These are phyloP conservation scores for Nomada lathburiana DNA, from an alignment of 2,888 invertebrate species.

Conservation along the genomic window DNA sequence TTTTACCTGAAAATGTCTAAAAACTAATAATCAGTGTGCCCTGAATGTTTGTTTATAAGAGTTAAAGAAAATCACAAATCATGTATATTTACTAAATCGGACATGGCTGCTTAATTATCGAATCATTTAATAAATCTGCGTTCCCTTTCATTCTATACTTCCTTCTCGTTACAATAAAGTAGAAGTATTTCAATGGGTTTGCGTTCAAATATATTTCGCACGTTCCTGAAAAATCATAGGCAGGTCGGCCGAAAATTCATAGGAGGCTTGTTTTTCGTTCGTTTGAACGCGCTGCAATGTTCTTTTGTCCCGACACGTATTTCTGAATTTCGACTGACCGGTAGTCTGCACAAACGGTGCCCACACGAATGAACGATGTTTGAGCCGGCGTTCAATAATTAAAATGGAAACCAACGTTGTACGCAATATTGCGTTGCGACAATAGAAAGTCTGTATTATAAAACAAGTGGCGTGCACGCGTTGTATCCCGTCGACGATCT, in stretches of 20 bases:
- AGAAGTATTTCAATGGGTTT: neutral
- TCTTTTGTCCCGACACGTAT: constrained; percentile 10
- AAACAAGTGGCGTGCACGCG: constrained; percentile 11
- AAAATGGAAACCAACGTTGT: constrained; percentile 26
- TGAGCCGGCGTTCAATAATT: constrained; percentile 28
- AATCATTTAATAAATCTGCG: neutral
- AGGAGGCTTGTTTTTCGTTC: constrained; percentile 9
- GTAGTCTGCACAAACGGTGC: neutral
- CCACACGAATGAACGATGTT: neutral
- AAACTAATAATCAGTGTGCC: too few relatives aligned
- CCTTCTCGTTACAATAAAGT: neutral
- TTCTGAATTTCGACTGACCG: constrained; percentile 16
- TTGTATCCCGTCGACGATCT: constrained; percentile 16
- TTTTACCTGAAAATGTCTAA: too few relatives aligned
- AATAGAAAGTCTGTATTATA: constrained; percentile 18
- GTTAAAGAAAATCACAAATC: too few relatives aligned
- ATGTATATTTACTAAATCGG: too few relatives aligned
- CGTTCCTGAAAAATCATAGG: neutral
- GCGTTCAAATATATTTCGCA: neutral
- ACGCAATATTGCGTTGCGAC: constrained; percentile 16
- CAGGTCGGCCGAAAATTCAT: neutral
- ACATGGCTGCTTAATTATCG: too few relatives aligned
- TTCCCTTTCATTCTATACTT: neutral
- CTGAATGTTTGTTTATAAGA: too few relatives aligned
- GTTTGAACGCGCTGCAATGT: neutral